Conservation (phyloP, 2,888 invertebrate species). For the Nephrocerus scutellatus region DNA sequence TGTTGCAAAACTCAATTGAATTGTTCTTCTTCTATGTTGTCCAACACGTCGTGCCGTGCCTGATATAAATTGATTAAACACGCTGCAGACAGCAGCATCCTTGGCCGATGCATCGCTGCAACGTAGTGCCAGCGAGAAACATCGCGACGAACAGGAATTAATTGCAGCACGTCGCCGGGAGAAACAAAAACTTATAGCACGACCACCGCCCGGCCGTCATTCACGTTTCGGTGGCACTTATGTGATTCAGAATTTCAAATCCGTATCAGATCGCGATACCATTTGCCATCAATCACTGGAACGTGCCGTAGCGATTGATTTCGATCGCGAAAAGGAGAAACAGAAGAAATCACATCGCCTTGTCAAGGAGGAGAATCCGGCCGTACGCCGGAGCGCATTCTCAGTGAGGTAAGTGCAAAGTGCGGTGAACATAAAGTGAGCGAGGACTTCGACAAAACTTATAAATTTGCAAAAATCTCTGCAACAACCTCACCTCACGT, state of each 20-base stretch:
- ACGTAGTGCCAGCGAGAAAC: slow-evolving; percentile 71
- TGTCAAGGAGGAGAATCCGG: slow-evolving; percentile 56
- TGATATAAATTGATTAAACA: too few relatives aligned
- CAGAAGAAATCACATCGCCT: slow-evolving; percentile 70
- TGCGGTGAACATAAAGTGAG: too few relatives aligned
- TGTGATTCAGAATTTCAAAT: slow-evolving; percentile 86
- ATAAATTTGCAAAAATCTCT: too few relatives aligned
- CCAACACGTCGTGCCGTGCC: too few relatives aligned
- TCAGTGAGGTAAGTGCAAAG: slow-evolving; percentile 61
- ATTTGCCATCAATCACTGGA: slow-evolving; percentile 82
- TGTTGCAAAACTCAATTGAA: background rate
- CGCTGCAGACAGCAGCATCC: slow-evolving; percentile 61
- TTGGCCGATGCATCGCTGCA: slow-evolving; percentile 70
- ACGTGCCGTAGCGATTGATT: slow-evolving; percentile 69
- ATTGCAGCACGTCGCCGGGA: slow-evolving; percentile 68
- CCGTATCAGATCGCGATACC: slow-evolving; percentile 80
- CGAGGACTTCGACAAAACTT: too few relatives aligned
- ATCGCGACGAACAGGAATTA: slow-evolving; percentile 76
- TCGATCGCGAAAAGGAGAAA: slow-evolving; percentile 67
- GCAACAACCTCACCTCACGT: too few relatives aligned
- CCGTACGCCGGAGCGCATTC: slow-evolving; percentile 76
- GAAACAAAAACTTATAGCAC: slow-evolving; percentile 45
- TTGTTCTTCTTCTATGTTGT: background rate
- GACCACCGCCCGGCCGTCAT: slow-evolving; percentile 55
- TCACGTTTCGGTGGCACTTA: slow-evolving; percentile 93